Conservation (phyloP, 2,888 invertebrate genomes). For the Apodemia hepburni region DNA sequence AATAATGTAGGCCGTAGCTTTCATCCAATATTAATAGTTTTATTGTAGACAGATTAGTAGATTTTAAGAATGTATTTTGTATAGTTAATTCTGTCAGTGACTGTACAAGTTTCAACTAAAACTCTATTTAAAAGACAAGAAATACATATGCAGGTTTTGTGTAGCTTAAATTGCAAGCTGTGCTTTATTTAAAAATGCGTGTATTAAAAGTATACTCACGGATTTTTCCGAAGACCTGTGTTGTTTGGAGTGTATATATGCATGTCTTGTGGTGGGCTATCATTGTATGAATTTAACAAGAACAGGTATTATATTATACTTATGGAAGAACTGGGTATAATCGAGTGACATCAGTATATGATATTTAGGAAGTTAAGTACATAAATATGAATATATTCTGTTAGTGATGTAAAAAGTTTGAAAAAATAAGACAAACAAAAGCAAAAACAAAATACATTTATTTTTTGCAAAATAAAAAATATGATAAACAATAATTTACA, state of each 20-base stretch:
- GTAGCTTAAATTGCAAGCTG: conserved; percentile 22
- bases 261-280: conserved; percentile 58
- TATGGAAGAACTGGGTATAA: conserved; percentile 22
- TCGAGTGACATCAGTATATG: conserved; percentile 43
- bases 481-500: conserved; percentile 18
- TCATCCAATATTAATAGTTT: background rate
- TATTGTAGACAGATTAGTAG: background rate
- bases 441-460: conserved; percentile 39
- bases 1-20: background rate
- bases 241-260: conserved; percentile 34
- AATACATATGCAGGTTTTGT: conserved; percentile 16
- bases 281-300: background rate
- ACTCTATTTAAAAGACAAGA: conserved; percentile 2
- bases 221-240: conserved; percentile 50
- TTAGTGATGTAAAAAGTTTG: conserved; percentile 16
- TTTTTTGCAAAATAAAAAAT: conserved; percentile 18
- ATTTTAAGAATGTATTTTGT: conserved; percentile 1
- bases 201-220: conserved; percentile 58
- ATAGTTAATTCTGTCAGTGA: conserved; percentile 9
- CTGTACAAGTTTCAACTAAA: conserved; percentile 1
- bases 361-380: conserved; percentile 23
- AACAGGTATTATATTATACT: background rate
- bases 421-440: conserved; percentile 32
- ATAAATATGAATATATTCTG: conserved; percentile 28
- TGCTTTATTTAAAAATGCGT: conserved; percentile 25